Evolutionary conservation across 1,140 invertebrate species (phyloP), one percentile per base, ranked within the genome.

Genomic region (Gonioctena quinquepunctata): DNA sequence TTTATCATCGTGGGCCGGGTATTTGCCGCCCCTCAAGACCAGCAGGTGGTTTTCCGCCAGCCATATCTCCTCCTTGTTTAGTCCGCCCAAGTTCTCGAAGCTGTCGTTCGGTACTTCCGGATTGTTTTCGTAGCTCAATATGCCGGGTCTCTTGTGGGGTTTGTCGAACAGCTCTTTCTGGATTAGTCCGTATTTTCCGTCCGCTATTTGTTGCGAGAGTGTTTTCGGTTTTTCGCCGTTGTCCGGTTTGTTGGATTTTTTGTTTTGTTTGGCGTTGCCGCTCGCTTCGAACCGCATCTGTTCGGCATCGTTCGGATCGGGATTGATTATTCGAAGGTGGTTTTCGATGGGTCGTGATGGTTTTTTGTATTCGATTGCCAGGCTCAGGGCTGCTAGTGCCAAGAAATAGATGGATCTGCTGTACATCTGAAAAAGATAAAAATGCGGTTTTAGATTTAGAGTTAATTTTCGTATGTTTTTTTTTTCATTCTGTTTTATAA

Each of bases 101-200:
- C 90, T 93, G 80, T 95, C 93, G 75, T 90, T 89, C 0, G 91
- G 89, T 1, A 92, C 91, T 77, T 95, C 93, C 0, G 90, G 86
- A 78, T 95, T 94, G 0, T 87, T 82, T 13, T 88, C 86, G 77
- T 95, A 95, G 77, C 92, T 94, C 3, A 95, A 85, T 16, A 95
- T 89, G 0, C 94, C 94, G 0, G 93, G 93, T 49, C 92, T 84
- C 77, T 91, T 89, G 1, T 90, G 88, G 5, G 85, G 83, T 6
- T 87, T 86, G 0, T 87, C 78, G 78, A 93, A 93, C 57, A 95
- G 87, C 83, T 96, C 94, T 78, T 92, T 91, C 76, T 95, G 93
- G 70, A 96, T 94, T 0, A 96, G 83, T 1, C 93, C 94, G 80
- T 96, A 96, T 84, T 95, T 95, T 7, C 93, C 94, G 77, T 95